Evolutionary conservation across 2,797 vertebrate genomes (phyloP).

Genomic region (Limnodromus scolopaceus): DNA sequence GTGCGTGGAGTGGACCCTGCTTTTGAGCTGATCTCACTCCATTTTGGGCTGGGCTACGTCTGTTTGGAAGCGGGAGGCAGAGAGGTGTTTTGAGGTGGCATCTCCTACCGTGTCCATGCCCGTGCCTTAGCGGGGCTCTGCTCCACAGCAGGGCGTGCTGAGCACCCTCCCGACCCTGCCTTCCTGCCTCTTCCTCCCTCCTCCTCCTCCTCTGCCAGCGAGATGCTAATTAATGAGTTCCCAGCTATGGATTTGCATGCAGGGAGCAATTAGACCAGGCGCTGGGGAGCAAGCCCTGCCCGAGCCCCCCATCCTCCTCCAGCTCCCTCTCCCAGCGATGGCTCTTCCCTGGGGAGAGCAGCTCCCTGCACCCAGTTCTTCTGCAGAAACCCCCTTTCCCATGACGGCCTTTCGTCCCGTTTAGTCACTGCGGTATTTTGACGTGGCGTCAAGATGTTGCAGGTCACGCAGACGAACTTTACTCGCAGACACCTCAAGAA

Average conservation of each 20-base stretch:
- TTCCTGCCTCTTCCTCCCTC: neutral
- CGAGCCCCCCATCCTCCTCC: neutral
- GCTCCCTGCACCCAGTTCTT: neutral
- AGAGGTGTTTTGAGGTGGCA: neutral
- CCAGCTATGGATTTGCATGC: neutral
- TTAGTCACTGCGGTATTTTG: neutral
- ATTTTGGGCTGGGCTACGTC: neutral
- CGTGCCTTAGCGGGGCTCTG: neutral
- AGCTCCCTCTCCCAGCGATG: accelerated
- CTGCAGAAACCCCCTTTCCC: neutral
- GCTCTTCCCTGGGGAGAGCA: neutral
- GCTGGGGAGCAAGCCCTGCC: neutral
- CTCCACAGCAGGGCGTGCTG: accelerated
- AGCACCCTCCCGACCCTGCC: neutral
- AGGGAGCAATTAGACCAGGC: neutral
- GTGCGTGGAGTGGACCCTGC: accelerated
- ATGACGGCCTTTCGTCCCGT: neutral
- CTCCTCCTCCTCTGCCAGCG: accelerated
- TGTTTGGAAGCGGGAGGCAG: accelerated
- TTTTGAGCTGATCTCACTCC: neutral
- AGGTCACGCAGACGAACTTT: accelerated
- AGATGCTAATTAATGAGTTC: neutral
- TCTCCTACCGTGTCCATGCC: neutral
- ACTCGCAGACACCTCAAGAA: neutral
- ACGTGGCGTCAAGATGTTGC: neutral